A percentile compares a stretch with the other conserved stretches of the same genome.
phyloP scores from a whole-genome alignment of 2,113 vertebrate species.

The Megaceryle torquata region DNA sequence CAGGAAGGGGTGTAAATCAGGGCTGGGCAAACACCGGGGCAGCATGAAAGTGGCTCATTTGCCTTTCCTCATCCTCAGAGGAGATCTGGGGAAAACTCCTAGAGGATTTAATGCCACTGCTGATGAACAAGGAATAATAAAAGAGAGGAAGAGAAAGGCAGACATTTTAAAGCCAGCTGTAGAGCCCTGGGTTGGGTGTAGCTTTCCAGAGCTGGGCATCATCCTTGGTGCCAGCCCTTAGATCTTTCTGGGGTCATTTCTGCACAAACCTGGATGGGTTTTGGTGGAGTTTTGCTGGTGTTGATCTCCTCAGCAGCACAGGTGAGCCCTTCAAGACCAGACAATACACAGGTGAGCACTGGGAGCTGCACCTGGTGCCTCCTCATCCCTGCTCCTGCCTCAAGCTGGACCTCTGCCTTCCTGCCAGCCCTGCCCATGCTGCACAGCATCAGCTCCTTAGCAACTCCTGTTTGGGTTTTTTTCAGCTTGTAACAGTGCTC shows the following conservation, averaged over 20 bases:
- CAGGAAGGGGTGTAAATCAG: neutral
- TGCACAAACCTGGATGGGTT: neutral
- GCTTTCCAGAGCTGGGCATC: fast-evolving
- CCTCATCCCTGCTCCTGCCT: neutral
- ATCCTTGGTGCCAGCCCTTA: neutral
- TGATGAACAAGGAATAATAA: neutral
- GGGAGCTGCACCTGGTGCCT: neutral
- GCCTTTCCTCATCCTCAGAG: neutral
- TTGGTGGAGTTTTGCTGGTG: neutral
- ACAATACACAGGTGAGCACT: fast-evolving
- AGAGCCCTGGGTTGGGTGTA: neutral
- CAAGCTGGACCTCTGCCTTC: neutral
- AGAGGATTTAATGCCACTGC: neutral
- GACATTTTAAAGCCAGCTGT: neutral
- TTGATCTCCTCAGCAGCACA: neutral
- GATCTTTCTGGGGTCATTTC: neutral
- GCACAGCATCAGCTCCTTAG: neutral
- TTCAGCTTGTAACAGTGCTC: neutral
- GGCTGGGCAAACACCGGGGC: neutral
- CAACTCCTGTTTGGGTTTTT: neutral
- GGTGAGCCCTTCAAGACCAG: fast-evolving
- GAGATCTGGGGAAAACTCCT: neutral
- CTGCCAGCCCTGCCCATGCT: neutral
- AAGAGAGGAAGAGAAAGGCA: neutral
- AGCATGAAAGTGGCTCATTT: neutral